Percentiles rank a stretch among this genome's conserved stretches.
Conservation (phyloP, 2,113 vertebrate genomes). For the Sigmodon hispidus region DNA sequence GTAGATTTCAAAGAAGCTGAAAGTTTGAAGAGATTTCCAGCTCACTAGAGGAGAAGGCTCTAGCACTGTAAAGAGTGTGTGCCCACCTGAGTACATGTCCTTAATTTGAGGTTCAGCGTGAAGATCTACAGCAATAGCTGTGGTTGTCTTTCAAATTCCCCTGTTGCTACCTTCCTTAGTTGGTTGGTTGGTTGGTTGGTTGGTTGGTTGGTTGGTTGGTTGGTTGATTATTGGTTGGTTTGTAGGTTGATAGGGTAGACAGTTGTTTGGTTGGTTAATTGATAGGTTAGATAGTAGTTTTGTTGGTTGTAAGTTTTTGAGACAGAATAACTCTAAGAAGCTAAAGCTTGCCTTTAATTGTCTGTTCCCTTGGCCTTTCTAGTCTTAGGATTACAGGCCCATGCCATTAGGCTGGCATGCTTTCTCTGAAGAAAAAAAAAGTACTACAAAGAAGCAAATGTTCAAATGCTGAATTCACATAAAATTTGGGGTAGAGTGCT, state of each 20-base stretch:
- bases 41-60: background rate
- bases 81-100: background rate
- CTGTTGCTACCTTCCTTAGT: background rate
- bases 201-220: background rate
- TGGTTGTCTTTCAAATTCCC: background rate
- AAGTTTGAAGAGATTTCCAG: background rate
- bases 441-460: background rate
- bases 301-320: background rate
- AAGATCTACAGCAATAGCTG: background rate
- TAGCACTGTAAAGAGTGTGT: background rate
- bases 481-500: background rate
- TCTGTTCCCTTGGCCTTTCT: background rate
- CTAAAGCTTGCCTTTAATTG: background rate
- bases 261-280: background rate
- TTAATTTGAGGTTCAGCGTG: background rate
- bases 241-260: too few relatives aligned
- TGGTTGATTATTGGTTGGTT: rapidly evolving
- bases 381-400: background rate
- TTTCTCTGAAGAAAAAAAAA: background rate
- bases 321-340: background rate
- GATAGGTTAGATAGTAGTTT: too few relatives aligned
- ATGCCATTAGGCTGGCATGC: background rate
- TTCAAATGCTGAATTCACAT: background rate
- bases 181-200: background rate
- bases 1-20: background rate